phyloP scores from a whole-genome alignment of 2,797 vertebrate species.

The Hoplostethus atlanticus region DNA sequence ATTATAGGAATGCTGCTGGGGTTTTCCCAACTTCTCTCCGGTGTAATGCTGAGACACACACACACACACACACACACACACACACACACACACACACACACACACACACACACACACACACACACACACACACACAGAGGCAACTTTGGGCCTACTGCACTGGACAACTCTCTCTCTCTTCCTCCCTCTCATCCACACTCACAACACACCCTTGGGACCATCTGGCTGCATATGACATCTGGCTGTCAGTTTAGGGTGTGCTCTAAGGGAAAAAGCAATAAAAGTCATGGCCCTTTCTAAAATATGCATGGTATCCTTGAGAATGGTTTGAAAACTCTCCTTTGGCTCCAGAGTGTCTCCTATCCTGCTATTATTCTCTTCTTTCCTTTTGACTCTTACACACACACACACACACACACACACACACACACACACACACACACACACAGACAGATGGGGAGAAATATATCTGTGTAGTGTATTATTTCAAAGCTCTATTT shows the following conservation, averaged over 20 bases:
- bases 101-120: conserved; percentile 48
- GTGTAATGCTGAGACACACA: conserved; percentile 58
- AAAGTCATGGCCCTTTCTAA: conserved; percentile 62
- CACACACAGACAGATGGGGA: conserved; percentile 4
- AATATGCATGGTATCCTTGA: conserved; percentile 66
- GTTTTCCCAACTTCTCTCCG: conserved; percentile 76
- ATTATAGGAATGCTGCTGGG: conserved; percentile 83
- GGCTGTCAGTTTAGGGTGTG: conserved; percentile 69
- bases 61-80: conserved; percentile 31
- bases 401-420: conserved; percentile 11
- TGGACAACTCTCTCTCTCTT: conserved; percentile 6
- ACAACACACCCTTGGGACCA: background rate
- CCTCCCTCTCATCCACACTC: too few relatives aligned
- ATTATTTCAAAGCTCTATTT: conserved; percentile 46
- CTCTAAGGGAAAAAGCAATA: conserved; percentile 60
- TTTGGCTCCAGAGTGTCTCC: conserved; percentile 12
- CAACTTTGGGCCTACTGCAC: conserved; percentile 27
- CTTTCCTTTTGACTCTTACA: background rate
- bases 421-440: conserved; percentile 14
- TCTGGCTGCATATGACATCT: conserved; percentile 60
- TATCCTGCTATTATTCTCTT: conserved; percentile 3
- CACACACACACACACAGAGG: conserved; percentile 44
- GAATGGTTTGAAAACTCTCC: conserved; percentile 29
- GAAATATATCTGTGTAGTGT: conserved; percentile 20
- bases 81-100: conserved; percentile 43